Percentiles rank a stretch among this genome's conserved stretches.
These are phyloP conservation scores for Crypturellus tataupa DNA, from an alignment of 2,797 vertebrate species.

Conservation along the genomic window DNA sequence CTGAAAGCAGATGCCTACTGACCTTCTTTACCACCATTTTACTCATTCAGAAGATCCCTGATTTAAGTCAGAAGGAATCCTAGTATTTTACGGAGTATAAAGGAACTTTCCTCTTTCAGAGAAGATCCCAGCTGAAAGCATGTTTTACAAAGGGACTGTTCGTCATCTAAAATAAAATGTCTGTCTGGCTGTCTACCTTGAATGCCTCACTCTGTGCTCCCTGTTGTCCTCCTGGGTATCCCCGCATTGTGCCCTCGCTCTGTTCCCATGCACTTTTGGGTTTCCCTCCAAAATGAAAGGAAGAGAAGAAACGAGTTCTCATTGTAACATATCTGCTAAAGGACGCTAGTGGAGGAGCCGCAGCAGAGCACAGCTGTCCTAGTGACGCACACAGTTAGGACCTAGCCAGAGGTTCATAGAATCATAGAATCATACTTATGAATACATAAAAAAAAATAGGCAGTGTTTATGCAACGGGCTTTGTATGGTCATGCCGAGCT, in stretches of 20 bases:
- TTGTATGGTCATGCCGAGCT: background rate
- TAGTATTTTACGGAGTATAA: background rate
- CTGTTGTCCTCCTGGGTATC: background rate
- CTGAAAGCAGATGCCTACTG: background rate
- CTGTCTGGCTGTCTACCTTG: background rate
- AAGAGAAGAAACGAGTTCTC: background rate
- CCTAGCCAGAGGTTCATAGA: background rate
- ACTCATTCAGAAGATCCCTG: background rate
- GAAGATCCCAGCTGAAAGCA: background rate
- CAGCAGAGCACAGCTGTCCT: background rate
- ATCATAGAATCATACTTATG: background rate
- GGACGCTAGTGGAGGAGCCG: background rate
- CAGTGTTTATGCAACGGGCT: background rate
- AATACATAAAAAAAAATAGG: background rate
- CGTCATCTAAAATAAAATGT: background rate
- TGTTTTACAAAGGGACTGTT: background rate
- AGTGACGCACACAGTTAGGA: background rate
- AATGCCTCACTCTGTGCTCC: background rate
- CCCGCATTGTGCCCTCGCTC: background rate
- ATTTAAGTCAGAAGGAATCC: background rate
- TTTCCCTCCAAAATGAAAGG: background rate
- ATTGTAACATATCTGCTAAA: rapidly evolving
- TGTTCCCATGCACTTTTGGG: background rate
- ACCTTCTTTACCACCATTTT: background rate
- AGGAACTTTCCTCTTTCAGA: background rate